These are phyloP conservation scores for Eumeta japonica DNA, from an alignment of 1,140 invertebrate species.

Conservation along the genomic window DNA sequence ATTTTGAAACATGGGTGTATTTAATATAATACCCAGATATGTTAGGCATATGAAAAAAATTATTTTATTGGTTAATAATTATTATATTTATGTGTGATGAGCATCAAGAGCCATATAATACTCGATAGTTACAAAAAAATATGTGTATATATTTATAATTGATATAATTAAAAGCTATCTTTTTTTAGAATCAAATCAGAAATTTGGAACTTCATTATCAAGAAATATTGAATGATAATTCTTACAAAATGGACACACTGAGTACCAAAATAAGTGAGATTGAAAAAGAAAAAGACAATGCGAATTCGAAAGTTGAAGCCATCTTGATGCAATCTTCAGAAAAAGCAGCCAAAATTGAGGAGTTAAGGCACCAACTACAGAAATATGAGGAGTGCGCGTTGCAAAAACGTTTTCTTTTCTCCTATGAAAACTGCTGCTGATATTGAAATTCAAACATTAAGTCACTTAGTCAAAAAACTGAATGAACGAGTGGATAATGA, in stretches of 20 bases:
- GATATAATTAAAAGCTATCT: background rate
- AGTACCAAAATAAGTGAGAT: conserved; percentile 34
- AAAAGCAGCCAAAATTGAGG: conserved; percentile 44
- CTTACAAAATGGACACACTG: conserved; percentile 44
- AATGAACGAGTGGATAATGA: conserved; percentile 36
- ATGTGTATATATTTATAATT: no score
- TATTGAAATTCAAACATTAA: conserved; percentile 44
- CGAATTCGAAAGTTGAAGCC: conserved; percentile 44
- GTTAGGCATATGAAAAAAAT: no score
- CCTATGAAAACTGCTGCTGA: conserved; percentile 50
- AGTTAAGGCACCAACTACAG: conserved; percentile 36
- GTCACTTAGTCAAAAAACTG: conserved; percentile 32
- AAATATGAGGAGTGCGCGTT: conserved; percentile 47
- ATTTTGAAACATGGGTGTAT: no score
- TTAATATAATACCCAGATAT: no score
- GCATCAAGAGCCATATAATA: no score
- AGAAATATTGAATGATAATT: conserved; percentile 45
- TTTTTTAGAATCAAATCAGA: conserved; percentile 46
- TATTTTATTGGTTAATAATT: no score
- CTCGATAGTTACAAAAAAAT: no score
- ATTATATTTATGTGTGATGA: no score
- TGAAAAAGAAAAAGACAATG: conserved; percentile 36
- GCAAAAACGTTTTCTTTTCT: conserved; percentile 47
- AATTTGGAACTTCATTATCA: conserved; percentile 41
- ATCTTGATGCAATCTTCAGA: conserved; percentile 36